These are phyloP conservation scores for Sebastes baramenuke DNA, from an alignment of 2,797 vertebrate species.

Conservation along the genomic window DNA sequence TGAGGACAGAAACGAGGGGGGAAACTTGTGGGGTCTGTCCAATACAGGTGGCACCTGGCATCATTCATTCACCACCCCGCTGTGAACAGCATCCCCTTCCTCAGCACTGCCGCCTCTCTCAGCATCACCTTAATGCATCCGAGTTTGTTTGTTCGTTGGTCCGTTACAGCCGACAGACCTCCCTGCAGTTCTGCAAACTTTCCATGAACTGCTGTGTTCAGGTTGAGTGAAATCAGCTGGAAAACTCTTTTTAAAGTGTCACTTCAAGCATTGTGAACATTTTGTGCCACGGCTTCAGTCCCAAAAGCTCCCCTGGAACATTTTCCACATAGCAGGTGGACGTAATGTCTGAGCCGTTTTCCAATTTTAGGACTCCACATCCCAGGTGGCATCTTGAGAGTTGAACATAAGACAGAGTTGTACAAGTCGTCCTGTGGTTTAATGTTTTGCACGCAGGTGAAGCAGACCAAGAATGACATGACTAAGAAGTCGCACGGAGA, in stretches of 20 bases:
- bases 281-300: background rate
- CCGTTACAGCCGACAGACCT: slow-evolving; percentile 27
- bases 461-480: background rate
- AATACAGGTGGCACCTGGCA: slow-evolving; percentile 31
- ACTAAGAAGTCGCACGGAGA: slow-evolving; percentile 21
- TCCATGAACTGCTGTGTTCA: slow-evolving; percentile 1
- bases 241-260: slow-evolving; percentile 8
- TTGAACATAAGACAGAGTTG: background rate
- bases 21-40: slow-evolving; percentile 24
- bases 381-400: slow-evolving; percentile 9
- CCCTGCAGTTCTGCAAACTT: slow-evolving; percentile 14
- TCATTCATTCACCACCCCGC: slow-evolving; percentile 35
- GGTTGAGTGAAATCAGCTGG: slow-evolving; percentile 34
- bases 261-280: slow-evolving; percentile 12
- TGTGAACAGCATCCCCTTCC: slow-evolving; percentile 38
- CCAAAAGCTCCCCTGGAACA: background rate
- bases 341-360: slow-evolving; percentile 5
- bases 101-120: slow-evolving; percentile 3
- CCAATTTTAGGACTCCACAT: slow-evolving; percentile 21
- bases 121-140: background rate
- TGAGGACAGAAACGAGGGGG: slow-evolving; percentile 11
- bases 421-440: slow-evolving; percentile 13
- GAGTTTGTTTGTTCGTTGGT: slow-evolving; percentile 1
- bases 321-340: slow-evolving; percentile 9
- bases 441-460: slow-evolving; percentile 31